phyloP scores from a whole-genome alignment of 37 sponge, comb jelly and placozoan genomes.

The Haliclona indistincta region DNA sequence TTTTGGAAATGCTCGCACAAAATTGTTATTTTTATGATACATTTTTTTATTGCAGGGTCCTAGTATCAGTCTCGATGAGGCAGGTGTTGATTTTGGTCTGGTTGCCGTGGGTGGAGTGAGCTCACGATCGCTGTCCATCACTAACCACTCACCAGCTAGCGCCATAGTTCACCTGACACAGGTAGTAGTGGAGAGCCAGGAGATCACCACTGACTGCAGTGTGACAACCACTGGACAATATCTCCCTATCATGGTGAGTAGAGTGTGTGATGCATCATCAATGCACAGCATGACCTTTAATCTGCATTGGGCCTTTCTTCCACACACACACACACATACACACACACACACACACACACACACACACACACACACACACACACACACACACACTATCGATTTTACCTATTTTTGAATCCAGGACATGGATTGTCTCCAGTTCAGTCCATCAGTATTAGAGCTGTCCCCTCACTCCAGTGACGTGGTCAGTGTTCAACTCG shows the following conservation, averaged over 20 bases:
- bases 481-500: not conserved
- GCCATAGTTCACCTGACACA: slow-evolving; percentile 27
- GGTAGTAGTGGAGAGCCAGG: not conserved
- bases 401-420: not conserved
- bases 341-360: slow-evolving; percentile 38
- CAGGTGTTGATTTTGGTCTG: slow-evolving; percentile 61
- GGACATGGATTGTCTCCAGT: slow-evolving; percentile 21
- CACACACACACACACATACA: slow-evolving; percentile 48
- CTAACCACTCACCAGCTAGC: slow-evolving; percentile 30
- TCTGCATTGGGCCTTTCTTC: no score
- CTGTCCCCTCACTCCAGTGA: not conserved
- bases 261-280: no score
- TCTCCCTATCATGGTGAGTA: no score
- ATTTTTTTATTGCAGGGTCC: slow-evolving; percentile 43
- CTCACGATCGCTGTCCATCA: slow-evolving; percentile 23
- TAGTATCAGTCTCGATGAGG: slow-evolving; percentile 11
- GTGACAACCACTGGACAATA: no score
- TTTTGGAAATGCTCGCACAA: no score
- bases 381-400: slow-evolving; percentile 11
- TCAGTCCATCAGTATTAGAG: slow-evolving; percentile 20
- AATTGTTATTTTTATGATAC: not conserved
- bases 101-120: slow-evolving; percentile 29
- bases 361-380: slow-evolving; percentile 58
- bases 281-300: no score
- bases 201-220: not conserved